Evolutionary conservation across 2,797 vertebrate species (phyloP).

Genomic region (Typhlichthys subterraneus): DNA sequence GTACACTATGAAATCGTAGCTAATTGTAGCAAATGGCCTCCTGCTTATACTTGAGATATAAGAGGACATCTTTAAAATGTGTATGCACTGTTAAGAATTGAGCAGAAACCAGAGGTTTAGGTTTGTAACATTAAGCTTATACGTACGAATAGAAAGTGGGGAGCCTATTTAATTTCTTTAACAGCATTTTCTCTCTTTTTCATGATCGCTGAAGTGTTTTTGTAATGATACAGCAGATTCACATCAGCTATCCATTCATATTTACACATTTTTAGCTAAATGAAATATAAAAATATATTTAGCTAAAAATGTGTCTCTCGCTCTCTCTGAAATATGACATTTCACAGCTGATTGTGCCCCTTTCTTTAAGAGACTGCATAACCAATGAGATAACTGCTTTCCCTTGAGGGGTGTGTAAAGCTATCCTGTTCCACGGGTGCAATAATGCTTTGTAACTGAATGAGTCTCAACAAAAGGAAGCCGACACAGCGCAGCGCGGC

Average conservation of each 20-base stretch:
- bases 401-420: slow-evolving; percentile 61
- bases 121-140: slow-evolving; percentile 72
- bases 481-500: slow-evolving; percentile 64
- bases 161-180: slow-evolving; percentile 21
- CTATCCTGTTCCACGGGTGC: slow-evolving; percentile 70
- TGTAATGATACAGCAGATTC: not conserved
- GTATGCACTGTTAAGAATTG: slow-evolving; percentile 36
- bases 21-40: too few species aligned
- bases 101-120: slow-evolving; percentile 53
- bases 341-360: too few species aligned
- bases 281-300: too few species aligned
- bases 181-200: slow-evolving; percentile 31
- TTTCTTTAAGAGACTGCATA: slow-evolving; percentile 14
- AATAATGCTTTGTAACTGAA: slow-evolving; percentile 78
- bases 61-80: slow-evolving; percentile 27
- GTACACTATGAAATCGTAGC: not conserved
- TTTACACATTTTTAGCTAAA: too few species aligned
- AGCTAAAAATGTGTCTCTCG: too few species aligned
- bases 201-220: not conserved
- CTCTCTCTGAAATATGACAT: too few species aligned
- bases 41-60: not conserved
- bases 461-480: slow-evolving; percentile 76
- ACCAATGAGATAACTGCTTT: slow-evolving; percentile 70
- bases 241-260: not conserved
- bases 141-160: slow-evolving; percentile 57